phyloP scores from a whole-genome alignment of 2,797 vertebrate genomes.

The Dicrostonyx torquatus region DNA sequence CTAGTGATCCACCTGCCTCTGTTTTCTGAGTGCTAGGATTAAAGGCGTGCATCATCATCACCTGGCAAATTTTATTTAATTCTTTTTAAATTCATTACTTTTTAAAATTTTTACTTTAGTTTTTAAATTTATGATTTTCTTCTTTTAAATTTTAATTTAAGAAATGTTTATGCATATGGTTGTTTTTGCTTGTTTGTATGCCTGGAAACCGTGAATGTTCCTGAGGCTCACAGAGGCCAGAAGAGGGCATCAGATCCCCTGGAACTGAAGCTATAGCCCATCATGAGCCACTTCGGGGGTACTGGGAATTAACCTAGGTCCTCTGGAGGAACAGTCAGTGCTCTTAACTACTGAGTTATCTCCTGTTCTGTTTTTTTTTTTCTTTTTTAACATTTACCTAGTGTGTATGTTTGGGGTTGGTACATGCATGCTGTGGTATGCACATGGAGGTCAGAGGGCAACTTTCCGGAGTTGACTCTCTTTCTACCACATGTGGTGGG shows the following conservation, averaged over 20 bases:
- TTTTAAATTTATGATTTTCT: background rate
- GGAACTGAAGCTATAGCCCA: background rate
- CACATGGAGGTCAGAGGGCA: background rate
- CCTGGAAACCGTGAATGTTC: background rate
- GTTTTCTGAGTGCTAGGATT: background rate
- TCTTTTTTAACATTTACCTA: background rate
- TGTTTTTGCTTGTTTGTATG: background rate
- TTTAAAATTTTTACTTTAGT: background rate
- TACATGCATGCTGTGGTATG: background rate
- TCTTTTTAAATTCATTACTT: background rate
- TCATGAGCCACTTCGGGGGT: background rate
- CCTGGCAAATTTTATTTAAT: background rate
- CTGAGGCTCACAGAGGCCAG: background rate
- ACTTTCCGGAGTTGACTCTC: background rate
- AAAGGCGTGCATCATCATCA: background rate
- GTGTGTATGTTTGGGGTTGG: background rate
- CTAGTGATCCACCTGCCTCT: background rate
- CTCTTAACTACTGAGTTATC: background rate
- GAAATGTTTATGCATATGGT: background rate
- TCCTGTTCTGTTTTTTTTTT: background rate
- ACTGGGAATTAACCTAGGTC: background rate
- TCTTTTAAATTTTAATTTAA: background rate
- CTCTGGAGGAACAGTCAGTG: background rate
- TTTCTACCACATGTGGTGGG: too few relatives aligned
- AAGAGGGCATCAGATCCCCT: background rate